phyloP scores from a whole-genome alignment of 1,140 invertebrate genomes.

The Ostrea denselamellosa region DNA sequence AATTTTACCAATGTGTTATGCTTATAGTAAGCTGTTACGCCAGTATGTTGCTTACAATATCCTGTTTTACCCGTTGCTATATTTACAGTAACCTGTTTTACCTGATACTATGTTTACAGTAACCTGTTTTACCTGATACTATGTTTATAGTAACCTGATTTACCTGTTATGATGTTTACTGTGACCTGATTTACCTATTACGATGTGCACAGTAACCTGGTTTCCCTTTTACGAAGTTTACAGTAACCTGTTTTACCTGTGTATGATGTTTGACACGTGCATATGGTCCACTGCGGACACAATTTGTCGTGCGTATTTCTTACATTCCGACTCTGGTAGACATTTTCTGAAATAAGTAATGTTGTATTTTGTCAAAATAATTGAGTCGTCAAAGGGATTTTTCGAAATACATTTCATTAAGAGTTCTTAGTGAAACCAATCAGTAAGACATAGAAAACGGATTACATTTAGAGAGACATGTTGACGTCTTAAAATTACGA shows the following conservation, averaged over 20 bases:
- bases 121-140: background rate
- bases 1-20: background rate
- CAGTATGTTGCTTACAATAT: background rate
- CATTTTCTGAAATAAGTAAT: conserved; percentile 55
- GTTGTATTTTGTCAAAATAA: no score
- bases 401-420: no score
- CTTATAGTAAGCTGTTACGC: background rate
- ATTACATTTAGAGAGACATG: no score
- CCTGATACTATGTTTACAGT: background rate
- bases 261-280: conserved; percentile 94
- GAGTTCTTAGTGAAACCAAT: no score
- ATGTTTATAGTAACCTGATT: background rate
- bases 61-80: background rate
- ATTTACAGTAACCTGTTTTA: background rate
- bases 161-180: background rate
- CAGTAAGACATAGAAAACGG: no score
- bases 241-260: conserved; percentile 87
- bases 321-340: conserved; percentile 88
- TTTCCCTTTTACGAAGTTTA: background rate
- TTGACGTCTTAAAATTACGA: no score
- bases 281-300: conserved; percentile 97
- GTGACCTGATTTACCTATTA: background rate
- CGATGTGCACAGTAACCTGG: background rate
- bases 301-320: conserved; percentile 96
- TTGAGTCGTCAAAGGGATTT: no score